Percentiles rank a stretch among this genome's conserved stretches.
Conservation (phyloP, 2,888 invertebrate species). For the Eupelmus urozonus region DNA sequence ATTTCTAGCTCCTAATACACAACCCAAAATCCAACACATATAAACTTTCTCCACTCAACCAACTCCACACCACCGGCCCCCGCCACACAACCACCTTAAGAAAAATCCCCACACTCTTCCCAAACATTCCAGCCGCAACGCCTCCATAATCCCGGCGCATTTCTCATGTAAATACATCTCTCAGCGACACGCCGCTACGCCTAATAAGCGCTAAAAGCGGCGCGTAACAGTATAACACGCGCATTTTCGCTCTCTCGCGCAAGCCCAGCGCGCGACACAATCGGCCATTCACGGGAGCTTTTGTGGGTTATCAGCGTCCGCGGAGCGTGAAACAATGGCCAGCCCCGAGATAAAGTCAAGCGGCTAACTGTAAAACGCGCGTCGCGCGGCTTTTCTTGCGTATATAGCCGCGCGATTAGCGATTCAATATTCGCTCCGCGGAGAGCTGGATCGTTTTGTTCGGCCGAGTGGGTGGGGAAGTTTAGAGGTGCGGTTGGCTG, state of each 20-base stretch:
- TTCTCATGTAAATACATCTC: slow-evolving; percentile 30
- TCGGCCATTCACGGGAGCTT: slow-evolving; percentile 46
- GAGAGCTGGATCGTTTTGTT: no score
- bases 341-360: slow-evolving; percentile 38
- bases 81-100: background rate
- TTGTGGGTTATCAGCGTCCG: slow-evolving; percentile 53
- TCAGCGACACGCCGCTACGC: background rate
- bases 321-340: slow-evolving; percentile 40
- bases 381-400: no score
- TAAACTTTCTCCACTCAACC: no score
- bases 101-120: background rate
- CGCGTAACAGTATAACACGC: slow-evolving; percentile 25
- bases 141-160: background rate
- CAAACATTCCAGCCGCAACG: background rate
- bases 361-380: slow-evolving; percentile 41
- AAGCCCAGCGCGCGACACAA: slow-evolving; percentile 23
- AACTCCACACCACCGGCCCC: no score
- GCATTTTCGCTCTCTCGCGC: background rate
- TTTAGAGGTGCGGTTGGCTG: no score
- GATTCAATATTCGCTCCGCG: slow-evolving; percentile 46
- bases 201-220: slow-evolving; percentile 49
- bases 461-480: no score
- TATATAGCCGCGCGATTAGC: no score
- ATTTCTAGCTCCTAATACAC: no score
- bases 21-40: no score